Evolutionary conservation across 2,113 vertebrate species (phyloP).

Genomic region (Boleophthalmus pectinirostris): DNA sequence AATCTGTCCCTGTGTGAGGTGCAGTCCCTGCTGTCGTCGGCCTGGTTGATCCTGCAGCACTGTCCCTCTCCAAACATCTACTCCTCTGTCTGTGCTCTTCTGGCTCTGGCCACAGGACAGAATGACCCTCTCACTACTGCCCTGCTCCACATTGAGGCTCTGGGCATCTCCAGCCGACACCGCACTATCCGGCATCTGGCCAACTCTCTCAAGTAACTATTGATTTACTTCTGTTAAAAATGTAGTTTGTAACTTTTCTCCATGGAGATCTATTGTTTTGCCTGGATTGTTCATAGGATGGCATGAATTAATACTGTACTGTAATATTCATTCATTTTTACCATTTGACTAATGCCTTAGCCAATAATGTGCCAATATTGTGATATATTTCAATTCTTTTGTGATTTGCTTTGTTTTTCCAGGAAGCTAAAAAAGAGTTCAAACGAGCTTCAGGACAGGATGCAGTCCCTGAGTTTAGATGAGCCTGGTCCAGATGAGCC

Average conservation of each 20-base stretch:
- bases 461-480: constrained; percentile 76
- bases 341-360: too few relatives aligned
- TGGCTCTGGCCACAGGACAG: constrained; percentile 79
- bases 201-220: constrained; percentile 79
- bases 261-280: too few relatives aligned
- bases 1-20: constrained; percentile 73
- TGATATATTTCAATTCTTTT: too few relatives aligned
- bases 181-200: constrained; percentile 81
- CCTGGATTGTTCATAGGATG: too few relatives aligned
- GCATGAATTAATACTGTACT: too few relatives aligned
- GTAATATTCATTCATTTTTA: too few relatives aligned
- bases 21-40: constrained; percentile 71
- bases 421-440: constrained; percentile 83
- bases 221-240: background rate
- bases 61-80: constrained; percentile 82
- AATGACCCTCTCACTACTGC: constrained; percentile 78
- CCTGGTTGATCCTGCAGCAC: constrained; percentile 80
- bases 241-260: background rate
- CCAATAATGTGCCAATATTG: too few relatives aligned
- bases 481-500: constrained; percentile 36
- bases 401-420: background rate
- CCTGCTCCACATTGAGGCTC: constrained; percentile 82
- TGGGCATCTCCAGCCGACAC: constrained; percentile 85
- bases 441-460: constrained; percentile 67
- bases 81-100: constrained; percentile 78